These are phyloP conservation scores for Iselma pallidipennis DNA, from an alignment of 2,888 invertebrate genomes.

Conservation along the genomic window DNA sequence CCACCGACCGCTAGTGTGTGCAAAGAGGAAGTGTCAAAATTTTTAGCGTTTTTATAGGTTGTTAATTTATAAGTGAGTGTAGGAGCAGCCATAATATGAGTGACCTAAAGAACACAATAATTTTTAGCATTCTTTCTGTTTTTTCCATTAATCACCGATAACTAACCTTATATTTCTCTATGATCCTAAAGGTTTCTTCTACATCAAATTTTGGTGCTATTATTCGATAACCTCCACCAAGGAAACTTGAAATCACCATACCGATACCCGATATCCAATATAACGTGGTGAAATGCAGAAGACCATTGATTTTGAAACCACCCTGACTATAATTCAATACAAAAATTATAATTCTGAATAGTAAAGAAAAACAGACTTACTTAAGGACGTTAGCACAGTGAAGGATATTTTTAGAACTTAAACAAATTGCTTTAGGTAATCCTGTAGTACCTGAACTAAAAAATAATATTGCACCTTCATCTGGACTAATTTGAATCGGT, in stretches of 20 bases:
- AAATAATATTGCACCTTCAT: conserved; percentile 39
- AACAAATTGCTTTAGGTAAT: conserved; percentile 44
- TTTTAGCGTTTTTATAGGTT: no score
- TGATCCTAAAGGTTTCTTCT: conserved; percentile 26
- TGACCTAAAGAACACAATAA: not conserved
- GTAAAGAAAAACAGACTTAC: conserved; percentile 18
- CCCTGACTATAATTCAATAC: conserved; percentile 6
- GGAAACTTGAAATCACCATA: conserved; percentile 26
- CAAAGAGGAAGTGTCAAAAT: no score
- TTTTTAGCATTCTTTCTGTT: not conserved
- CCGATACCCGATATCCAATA: conserved; percentile 44
- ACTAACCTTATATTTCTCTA: conserved; percentile 49
- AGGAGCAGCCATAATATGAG: no score
- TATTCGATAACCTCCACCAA: conserved; percentile 34
- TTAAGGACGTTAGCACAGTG: conserved; percentile 7
- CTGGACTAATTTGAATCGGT: conserved; percentile 11
- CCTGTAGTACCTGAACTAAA: conserved; percentile 50
- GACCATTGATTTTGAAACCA: not conserved
- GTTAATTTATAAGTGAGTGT: no score
- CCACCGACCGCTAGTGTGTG: no score
- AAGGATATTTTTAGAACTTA: conserved; percentile 33
- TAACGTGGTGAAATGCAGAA: conserved; percentile 33
- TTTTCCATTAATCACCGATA: not conserved
- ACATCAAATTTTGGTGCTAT: conserved; percentile 31
- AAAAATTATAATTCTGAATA: not conserved